phyloP scores from a whole-genome alignment of 2,888 invertebrate species.

The Slavum lentiscoides region DNA sequence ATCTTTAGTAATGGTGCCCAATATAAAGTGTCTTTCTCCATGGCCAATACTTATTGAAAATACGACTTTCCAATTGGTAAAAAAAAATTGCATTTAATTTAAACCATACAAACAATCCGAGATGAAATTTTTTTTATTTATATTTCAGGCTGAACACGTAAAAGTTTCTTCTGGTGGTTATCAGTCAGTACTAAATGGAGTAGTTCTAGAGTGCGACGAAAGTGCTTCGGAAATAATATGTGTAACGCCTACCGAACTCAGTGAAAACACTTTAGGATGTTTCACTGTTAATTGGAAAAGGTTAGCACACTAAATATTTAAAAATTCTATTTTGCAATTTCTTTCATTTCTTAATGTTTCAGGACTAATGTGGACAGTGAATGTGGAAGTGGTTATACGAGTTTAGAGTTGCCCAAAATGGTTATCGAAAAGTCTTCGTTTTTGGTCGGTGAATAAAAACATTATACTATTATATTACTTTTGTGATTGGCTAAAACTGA shows the following conservation, averaged over 20 bases:
- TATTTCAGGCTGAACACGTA: constrained; percentile 58
- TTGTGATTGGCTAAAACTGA: constrained; percentile 58
- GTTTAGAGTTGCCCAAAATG: constrained; percentile 43
- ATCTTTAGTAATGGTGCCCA: constrained; percentile 71
- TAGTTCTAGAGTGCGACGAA: constrained; percentile 59
- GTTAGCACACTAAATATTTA: constrained; percentile 58
- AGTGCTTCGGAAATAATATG: constrained; percentile 64
- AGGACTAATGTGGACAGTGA: constrained; percentile 58
- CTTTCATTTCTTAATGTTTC: constrained; percentile 31
- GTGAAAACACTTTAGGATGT: constrained; percentile 63
- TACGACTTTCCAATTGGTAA: constrained; percentile 54
- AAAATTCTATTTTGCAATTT: background rate
- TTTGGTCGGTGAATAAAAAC: constrained; percentile 61
- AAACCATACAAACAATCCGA: background rate
- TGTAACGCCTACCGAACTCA: constrained; percentile 60
- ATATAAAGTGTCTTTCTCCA: constrained; percentile 70
- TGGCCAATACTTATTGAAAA: constrained; percentile 63
- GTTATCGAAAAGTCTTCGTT: constrained; percentile 57
- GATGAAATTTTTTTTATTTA: background rate
- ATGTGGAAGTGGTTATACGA: constrained; percentile 62
- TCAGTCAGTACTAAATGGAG: constrained; percentile 61
- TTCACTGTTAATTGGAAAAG: constrained; percentile 66
- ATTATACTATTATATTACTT: constrained; percentile 66
- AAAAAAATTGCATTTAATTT: constrained; percentile 54
- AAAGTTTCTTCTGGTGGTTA: constrained; percentile 56